These are phyloP conservation scores for Papilio dardanus DNA, from an alignment of 1,140 invertebrate species.

Conservation along the genomic window DNA sequence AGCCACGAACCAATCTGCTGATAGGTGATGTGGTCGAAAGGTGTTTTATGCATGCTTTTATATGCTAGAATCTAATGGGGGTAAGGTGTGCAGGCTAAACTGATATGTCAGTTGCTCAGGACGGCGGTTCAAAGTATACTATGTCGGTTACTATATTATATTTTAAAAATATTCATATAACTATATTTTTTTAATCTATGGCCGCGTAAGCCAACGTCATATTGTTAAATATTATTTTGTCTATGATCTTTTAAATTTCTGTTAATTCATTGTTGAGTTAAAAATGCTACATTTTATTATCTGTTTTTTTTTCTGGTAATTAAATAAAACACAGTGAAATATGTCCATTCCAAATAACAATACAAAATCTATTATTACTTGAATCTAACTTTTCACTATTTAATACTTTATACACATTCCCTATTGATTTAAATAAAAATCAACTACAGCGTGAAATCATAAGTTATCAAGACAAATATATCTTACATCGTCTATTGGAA, in stretches of 20 bases:
- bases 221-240: not conserved
- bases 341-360: constrained; percentile 17
- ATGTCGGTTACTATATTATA: constrained; percentile 44
- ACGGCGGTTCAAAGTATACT: constrained; percentile 67
- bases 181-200: constrained; percentile 23
- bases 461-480: not conserved
- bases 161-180: constrained; percentile 52
- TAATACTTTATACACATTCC: constrained; percentile 33
- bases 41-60: too few relatives aligned
- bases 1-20: too few relatives aligned
- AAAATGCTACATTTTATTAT: too few relatives aligned
- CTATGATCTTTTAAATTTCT: too few relatives aligned
- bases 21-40: too few relatives aligned
- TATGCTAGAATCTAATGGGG: not conserved
- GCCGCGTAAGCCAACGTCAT: constrained; percentile 21
- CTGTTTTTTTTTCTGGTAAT: too few relatives aligned
- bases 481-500: not conserved
- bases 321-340: not conserved
- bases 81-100: constrained; percentile 27
- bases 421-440: constrained; percentile 7
- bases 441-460: not conserved
- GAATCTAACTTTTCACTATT: constrained; percentile 27
- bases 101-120: constrained; percentile 71
- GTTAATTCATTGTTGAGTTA: too few relatives aligned
- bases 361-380: not conserved